Evolutionary conservation across 1,140 invertebrate species (phyloP).

Genomic region (Philaenus spumarius): DNA sequence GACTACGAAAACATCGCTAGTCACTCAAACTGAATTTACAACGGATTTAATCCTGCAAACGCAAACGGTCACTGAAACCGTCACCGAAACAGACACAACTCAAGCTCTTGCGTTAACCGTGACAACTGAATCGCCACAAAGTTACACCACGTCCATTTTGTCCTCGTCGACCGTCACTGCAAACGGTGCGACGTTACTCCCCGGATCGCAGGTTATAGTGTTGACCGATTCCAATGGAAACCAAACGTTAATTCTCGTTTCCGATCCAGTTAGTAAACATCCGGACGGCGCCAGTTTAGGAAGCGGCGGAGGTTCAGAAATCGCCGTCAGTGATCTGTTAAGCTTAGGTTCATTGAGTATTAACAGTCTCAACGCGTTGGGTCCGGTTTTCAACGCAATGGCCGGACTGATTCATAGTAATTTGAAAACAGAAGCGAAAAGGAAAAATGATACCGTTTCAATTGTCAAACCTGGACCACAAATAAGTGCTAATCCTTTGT

Average conservation of each 20-base stretch:
- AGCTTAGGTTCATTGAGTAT: conserved; percentile 45
- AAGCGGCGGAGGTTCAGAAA: conserved; percentile 21
- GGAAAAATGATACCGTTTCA: conserved; percentile 24
- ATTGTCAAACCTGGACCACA: neutral
- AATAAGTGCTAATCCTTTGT: conserved; percentile 14
- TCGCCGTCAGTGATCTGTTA: conserved; percentile 27
- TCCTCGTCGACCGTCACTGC: conserved; percentile 28
- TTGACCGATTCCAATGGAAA: conserved; percentile 29
- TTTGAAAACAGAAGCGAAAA: conserved; percentile 37
- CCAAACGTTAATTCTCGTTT: conserved; percentile 31
- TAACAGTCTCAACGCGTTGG: conserved; percentile 61
- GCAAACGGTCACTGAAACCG: neutral
- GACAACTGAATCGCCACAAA: neutral
- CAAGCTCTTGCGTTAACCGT: conserved; percentile 6
- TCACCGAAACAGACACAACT: neutral
- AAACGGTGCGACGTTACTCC: conserved; percentile 30
- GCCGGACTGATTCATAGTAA: conserved; percentile 58
- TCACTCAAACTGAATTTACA: no score
- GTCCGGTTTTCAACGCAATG: conserved; percentile 61
- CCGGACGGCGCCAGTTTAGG: conserved; percentile 25
- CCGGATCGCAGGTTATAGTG: conserved; percentile 31
- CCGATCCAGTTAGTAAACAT: conserved; percentile 42
- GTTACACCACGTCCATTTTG: conserved; percentile 31
- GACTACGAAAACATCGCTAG: neutral
- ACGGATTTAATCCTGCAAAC: conserved; percentile 1